Base-by-base conservation (phyloP, 2,888 invertebrate genomes). In the Drosophila pseudotakahashii region DNA sequence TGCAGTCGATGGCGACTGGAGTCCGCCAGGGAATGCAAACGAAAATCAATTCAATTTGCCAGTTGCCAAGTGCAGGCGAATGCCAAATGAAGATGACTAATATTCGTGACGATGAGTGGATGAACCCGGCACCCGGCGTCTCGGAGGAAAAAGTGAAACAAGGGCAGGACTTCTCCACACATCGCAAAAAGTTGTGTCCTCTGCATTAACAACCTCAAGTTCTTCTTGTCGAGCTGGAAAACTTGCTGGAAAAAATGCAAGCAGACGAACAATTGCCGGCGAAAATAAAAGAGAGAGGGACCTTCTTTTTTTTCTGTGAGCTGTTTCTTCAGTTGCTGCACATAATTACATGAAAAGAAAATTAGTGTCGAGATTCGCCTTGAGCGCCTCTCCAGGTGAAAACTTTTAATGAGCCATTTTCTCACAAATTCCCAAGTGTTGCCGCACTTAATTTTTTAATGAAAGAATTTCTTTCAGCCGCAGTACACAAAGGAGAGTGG, bases 401-500 rank as follows among this genome's bases (percentile, higher is more conserved):
- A 85, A 85, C 89, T 85, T 85, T 85, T 85, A 85, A 85, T 89
- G 88, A 85, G 85, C 89, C 87, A 85, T 84, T 89, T 88, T 88
- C 81, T 74, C 76, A 74, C 78, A 85, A 88, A 88, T 75, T 88
- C 82, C 73, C 77, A 86, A 86, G 84, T 86, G 89, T 76, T 88
- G 78, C 76, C 80, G 76, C 84, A 86, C 75, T 88, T 84, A 86
- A 84, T 84, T 83, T 84, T 85, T 83, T 88, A 80, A 88, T 86
- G 88, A 83, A 80, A 75, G 80, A 73, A 61, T 66, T 60, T 60
- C 59, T 62, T 60, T 54, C 41, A 52, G 47, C 51, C 14, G 37
- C 42, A 48, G 52, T 58, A 39, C 11, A 11, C 1, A 3, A 11
- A 13, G 60, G 14, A 3, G 19, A 58, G 73, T 67, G 62, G 53